Conservation (phyloP, 2,797 vertebrate species). For the Halcyon smyrnensis region DNA sequence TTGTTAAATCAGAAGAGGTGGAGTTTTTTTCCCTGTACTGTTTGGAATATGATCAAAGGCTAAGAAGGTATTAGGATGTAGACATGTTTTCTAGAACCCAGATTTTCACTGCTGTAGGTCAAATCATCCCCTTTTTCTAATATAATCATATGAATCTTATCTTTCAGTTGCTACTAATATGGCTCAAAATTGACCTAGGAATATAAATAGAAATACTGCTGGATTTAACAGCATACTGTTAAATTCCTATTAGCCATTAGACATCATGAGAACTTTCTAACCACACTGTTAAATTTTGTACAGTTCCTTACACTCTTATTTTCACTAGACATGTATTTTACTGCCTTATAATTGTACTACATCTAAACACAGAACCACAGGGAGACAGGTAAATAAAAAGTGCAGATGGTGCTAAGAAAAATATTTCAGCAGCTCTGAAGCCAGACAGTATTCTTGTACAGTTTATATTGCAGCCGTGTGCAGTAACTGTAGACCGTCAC, state of each 20-base stretch:
- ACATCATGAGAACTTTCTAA: background rate
- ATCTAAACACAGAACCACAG: background rate
- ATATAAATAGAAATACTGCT: background rate
- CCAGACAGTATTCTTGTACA: slow-evolving; percentile 50
- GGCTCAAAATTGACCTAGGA: background rate
- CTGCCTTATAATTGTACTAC: background rate
- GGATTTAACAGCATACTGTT: background rate
- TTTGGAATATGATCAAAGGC: slow-evolving; percentile 38
- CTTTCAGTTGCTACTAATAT: background rate
- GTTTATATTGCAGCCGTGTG: slow-evolving; percentile 53
- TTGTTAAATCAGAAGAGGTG: slow-evolving; percentile 37
- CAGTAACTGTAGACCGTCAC: slow-evolving; percentile 66
- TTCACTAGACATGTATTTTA: slow-evolving; percentile 16
- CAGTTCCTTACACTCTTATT: background rate
- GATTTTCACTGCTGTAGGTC: background rate
- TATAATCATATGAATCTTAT: background rate
- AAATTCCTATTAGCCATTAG: background rate
- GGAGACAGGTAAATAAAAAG: slow-evolving; percentile 44
- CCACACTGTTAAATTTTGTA: background rate
- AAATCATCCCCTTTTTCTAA: background rate
- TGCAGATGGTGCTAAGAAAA: slow-evolving; percentile 65
- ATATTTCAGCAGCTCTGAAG: slow-evolving; percentile 56
- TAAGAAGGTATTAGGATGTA: background rate
- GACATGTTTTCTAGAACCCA: background rate
- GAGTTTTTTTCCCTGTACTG: background rate